Percentiles rank a stretch among this genome's conserved stretches.
These are phyloP conservation scores for Cosmia trapezina DNA, from an alignment of 2,888 invertebrate species.

Conservation along the genomic window DNA sequence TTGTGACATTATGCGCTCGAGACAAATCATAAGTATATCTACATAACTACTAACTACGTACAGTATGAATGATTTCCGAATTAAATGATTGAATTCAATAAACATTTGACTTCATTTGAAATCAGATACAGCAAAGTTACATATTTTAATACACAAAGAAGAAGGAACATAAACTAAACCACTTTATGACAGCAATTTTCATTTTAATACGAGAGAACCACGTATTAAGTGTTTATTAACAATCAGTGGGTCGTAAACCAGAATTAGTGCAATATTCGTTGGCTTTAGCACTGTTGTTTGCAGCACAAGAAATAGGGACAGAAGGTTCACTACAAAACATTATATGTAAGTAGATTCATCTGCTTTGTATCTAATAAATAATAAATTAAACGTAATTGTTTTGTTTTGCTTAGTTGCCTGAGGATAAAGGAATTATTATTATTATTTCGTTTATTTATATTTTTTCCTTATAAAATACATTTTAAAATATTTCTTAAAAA, in stretches of 20 bases:
- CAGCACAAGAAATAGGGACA: not conserved
- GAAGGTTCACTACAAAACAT: not conserved
- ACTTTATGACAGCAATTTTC: conserved; percentile 14
- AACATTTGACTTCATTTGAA: not conserved
- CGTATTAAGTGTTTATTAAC: conserved; percentile 34
- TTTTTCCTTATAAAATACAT: too few species aligned
- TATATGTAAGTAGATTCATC: not conserved
- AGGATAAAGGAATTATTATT: too few species aligned
- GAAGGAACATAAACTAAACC: not conserved
- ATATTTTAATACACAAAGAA: not conserved
- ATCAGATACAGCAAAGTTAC: not conserved
- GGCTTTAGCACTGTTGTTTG: conserved; percentile 2
- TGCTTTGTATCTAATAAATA: too few species aligned
- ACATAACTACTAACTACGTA: too few species aligned
- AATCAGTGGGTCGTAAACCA: conserved; percentile 36
- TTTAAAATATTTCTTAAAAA: too few species aligned
- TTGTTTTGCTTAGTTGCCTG: too few species aligned
- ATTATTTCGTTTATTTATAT: too few species aligned
- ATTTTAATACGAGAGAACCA: conserved; percentile 23
- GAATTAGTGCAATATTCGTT: conserved; percentile 24
- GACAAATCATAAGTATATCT: too few species aligned
- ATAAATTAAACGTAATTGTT: too few species aligned
- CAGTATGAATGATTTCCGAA: too few species aligned
- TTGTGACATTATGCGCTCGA: too few species aligned
- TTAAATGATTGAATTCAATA: too few species aligned